Percentiles rank a stretch among this genome's conserved stretches.
These are phyloP conservation scores for Ceriagrion tenellum DNA, from an alignment of 2,888 invertebrate genomes.

Conservation along the genomic window DNA sequence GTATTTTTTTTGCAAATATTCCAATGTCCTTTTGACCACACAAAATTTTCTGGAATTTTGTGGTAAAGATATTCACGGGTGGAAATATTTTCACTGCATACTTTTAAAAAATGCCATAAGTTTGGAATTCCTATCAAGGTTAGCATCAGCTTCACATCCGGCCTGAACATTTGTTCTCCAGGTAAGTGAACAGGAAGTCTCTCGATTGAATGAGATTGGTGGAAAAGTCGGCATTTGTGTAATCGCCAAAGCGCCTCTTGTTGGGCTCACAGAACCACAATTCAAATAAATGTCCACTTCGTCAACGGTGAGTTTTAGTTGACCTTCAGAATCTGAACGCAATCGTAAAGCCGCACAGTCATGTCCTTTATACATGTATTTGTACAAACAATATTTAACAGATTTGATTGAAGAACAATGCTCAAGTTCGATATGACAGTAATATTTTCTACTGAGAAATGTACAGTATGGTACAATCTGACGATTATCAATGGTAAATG, in stretches of 20 bases:
- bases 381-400: conserved; percentile 73
- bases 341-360: conserved; percentile 71
- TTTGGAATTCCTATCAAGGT: conserved; percentile 69
- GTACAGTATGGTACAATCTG: conserved; percentile 69
- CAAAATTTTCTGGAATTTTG: conserved; percentile 72
- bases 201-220: conserved; percentile 74
- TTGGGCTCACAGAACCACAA: conserved; percentile 74
- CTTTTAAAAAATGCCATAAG: conserved; percentile 73
- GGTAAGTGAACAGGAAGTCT: conserved; percentile 75
- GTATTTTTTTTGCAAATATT: not conserved
- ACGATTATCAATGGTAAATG: conserved; percentile 68
- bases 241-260: conserved; percentile 74
- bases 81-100: conserved; percentile 70
- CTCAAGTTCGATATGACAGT: not conserved
- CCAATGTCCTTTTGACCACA: conserved; percentile 68
- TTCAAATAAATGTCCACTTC: conserved; percentile 74
- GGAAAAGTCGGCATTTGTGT: conserved; percentile 73
- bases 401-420: not conserved
- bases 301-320: conserved; percentile 70
- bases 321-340: conserved; percentile 10
- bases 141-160: conserved; percentile 68
- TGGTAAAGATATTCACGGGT: conserved; percentile 71
- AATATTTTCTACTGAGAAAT: conserved; percentile 48
- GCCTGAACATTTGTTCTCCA: conserved; percentile 71
- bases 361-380: conserved; percentile 73